phyloP scores from a whole-genome alignment of 2,113 vertebrate genomes.

The Podarcis raffonei region DNA sequence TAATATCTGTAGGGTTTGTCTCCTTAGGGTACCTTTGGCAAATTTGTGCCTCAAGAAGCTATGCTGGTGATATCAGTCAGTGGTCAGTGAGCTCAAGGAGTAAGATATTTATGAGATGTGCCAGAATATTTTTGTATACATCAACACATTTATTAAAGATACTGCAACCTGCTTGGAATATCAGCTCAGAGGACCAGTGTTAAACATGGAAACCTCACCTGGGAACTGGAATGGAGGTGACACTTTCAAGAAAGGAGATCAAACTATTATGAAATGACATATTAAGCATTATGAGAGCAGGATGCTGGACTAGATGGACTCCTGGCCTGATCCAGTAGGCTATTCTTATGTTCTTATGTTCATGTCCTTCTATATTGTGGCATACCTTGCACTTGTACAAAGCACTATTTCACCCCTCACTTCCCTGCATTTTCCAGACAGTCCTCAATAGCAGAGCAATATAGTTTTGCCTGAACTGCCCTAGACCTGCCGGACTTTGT shows the following conservation, averaged over 20 bases:
- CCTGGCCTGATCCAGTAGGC: not conserved
- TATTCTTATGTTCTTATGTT: not conserved
- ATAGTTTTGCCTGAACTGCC: not conserved
- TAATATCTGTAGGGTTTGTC: not conserved
- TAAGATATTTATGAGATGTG: not conserved
- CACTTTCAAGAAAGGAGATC: not conserved
- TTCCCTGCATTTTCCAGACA: not conserved
- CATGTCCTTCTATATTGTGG: not conserved
- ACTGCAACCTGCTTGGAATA: not conserved
- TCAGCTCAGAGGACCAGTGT: not conserved
- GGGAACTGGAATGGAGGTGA: not conserved
- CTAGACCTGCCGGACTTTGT: slow-evolving; percentile 7
- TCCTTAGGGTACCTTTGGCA: not conserved
- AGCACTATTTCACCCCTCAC: not conserved
- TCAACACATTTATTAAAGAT: not conserved
- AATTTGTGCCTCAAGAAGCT: not conserved
- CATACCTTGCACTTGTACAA: not conserved
- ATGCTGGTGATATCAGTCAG: not conserved
- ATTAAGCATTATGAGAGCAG: not conserved
- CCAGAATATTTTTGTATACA: not conserved
- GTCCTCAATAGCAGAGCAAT: not conserved
- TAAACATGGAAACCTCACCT: not conserved
- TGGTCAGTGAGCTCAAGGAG: not conserved
- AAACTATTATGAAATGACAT: no score
- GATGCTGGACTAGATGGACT: no score